Evolutionary conservation across 2,888 invertebrate genomes (phyloP).

Genomic region (Melinopterus prodromus): DNA sequence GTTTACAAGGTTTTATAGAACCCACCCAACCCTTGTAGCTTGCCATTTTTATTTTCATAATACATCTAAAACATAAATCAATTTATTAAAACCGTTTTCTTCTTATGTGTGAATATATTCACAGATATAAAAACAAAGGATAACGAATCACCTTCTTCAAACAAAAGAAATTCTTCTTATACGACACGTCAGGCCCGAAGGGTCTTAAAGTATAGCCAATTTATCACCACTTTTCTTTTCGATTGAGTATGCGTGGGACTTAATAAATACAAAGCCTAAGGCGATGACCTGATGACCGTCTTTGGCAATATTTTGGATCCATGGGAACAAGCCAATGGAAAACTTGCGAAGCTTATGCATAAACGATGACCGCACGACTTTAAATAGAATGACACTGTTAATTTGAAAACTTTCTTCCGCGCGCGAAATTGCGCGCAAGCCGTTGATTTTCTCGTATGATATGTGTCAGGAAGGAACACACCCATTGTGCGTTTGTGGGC

Average conservation of each 20-base stretch:
- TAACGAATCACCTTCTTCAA: not conserved
- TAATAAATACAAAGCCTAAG: not conserved
- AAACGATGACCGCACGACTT: not conserved
- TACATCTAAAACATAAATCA: too few relatives aligned
- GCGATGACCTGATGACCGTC: not conserved
- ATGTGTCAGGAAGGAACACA: not conserved
- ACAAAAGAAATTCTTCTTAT: not conserved
- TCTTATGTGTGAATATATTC: not conserved
- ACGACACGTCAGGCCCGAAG: not conserved
- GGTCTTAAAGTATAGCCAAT: not conserved
- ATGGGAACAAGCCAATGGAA: not conserved
- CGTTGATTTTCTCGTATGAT: not conserved
- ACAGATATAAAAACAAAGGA: not conserved
- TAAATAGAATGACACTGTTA: not conserved
- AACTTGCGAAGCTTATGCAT: not conserved
- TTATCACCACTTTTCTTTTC: not conserved
- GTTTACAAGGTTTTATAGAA: too few relatives aligned
- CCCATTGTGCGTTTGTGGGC: not conserved
- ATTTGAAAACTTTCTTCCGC: constrained; percentile 4
- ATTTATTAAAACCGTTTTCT: not conserved
- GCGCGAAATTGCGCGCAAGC: not conserved
- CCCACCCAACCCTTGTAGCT: too few relatives aligned
- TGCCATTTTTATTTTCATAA: too few relatives aligned
- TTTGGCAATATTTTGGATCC: not conserved
- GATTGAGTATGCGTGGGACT: not conserved